These are phyloP conservation scores for Nebria ingens DNA, from an alignment of 1,140 invertebrate species.

Conservation along the genomic window DNA sequence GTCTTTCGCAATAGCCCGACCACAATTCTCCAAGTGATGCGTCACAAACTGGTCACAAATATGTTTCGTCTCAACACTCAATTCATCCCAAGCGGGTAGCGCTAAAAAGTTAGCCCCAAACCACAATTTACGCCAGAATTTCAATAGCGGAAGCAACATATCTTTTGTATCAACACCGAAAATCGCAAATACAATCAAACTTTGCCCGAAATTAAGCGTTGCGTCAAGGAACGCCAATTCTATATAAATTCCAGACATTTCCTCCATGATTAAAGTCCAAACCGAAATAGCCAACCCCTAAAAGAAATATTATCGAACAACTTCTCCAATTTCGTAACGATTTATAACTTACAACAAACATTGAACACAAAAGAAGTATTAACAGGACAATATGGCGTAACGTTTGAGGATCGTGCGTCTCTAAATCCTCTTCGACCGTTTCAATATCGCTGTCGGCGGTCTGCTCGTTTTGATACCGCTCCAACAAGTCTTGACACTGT, in stretches of 20 bases:
- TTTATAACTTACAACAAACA: conserved; percentile 68
- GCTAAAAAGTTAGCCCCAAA: conserved; percentile 58
- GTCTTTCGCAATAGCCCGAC: conserved; percentile 64
- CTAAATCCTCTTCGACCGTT: conserved; percentile 42
- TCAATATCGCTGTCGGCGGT: conserved; percentile 36
- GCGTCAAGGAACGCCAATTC: conserved; percentile 86
- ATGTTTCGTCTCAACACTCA: conserved; percentile 65
- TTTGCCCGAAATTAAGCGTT: conserved; percentile 81
- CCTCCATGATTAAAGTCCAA: conserved; percentile 76
- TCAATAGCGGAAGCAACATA: conserved; percentile 53
- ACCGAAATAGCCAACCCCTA: conserved; percentile 76
- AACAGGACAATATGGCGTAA: conserved; percentile 75
- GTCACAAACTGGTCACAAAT: conserved; percentile 82
- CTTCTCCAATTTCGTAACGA: not conserved
- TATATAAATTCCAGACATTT: conserved; percentile 79
- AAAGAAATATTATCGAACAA: conserved; percentile 18
- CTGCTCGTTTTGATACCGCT: conserved; percentile 39
- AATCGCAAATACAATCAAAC: conserved; percentile 69
- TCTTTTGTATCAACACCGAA: conserved; percentile 75
- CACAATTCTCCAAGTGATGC: conserved; percentile 75
- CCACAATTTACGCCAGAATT: conserved; percentile 48
- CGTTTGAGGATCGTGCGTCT: conserved; percentile 55
- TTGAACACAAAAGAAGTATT: conserved; percentile 67
- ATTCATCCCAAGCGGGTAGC: conserved; percentile 59
- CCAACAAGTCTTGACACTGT: conserved; percentile 39